These are phyloP conservation scores for Leptothorax acervorum DNA, from an alignment of 2,888 invertebrate genomes.

Conservation along the genomic window DNA sequence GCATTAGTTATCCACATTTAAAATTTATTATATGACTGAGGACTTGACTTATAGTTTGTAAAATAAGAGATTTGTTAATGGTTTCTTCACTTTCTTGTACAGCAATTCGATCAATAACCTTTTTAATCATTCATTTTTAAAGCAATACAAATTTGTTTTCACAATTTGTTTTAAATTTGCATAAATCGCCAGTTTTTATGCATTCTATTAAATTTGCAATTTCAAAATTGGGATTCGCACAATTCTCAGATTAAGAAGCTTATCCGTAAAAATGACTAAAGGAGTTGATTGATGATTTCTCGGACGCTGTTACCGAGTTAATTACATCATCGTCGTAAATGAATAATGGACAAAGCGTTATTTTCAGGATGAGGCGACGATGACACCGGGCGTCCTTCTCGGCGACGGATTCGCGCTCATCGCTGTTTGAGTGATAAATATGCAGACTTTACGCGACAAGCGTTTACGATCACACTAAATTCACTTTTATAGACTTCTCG, in stretches of 20 bases:
- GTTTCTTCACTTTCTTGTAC: neutral
- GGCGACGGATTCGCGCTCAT: neutral
- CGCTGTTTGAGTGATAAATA: conserved; percentile 33
- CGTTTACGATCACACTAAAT: conserved; percentile 57
- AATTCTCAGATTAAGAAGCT: neutral
- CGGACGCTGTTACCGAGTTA: conserved; percentile 12
- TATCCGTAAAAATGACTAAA: neutral
- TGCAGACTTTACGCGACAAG: neutral
- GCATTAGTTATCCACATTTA: neutral
- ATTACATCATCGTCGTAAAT: conserved; percentile 14
- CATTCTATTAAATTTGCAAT: neutral
- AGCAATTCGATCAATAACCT: neutral
- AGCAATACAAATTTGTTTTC: neutral
- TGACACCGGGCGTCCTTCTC: conserved; percentile 32
- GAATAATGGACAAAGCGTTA: neutral
- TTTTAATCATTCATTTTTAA: neutral
- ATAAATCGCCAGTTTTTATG: neutral
- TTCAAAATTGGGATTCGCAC: neutral
- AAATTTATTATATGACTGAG: neutral
- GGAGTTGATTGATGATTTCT: neutral
- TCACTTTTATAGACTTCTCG: conserved; percentile 35
- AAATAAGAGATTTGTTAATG: neutral
- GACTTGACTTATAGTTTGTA: neutral
- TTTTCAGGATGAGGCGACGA: neutral
- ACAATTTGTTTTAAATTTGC: neutral